Conservation (phyloP, 2,113 vertebrate species). For the Clarias batrachus region DNA sequence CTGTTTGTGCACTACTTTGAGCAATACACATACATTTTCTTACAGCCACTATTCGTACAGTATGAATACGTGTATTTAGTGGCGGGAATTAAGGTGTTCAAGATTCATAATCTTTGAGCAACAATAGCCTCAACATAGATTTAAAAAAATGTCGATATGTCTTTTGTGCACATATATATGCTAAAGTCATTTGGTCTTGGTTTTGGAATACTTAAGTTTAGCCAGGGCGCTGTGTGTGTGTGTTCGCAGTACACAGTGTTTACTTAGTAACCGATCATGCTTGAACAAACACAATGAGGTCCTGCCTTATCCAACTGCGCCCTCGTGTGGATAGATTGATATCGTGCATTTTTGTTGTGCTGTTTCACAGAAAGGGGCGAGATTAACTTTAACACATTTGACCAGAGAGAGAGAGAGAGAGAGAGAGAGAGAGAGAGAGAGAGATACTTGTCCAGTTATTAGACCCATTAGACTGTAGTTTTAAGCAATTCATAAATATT, state of each 20-base stretch:
- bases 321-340: conserved; percentile 23
- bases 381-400: background rate
- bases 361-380: background rate
- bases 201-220: too few relatives aligned
- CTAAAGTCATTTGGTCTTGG: too few relatives aligned
- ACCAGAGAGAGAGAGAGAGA: background rate
- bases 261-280: background rate
- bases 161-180: too few relatives aligned
- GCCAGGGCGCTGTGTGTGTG: background rate
- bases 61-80: background rate
- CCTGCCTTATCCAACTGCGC: conserved; percentile 1
- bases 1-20: background rate
- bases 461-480: background rate
- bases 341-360: background rate
- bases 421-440: background rate
- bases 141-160: background rate
- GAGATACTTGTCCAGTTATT: background rate
- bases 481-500: background rate
- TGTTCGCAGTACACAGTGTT: background rate
- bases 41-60: background rate
- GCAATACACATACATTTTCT: background rate
- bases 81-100: background rate
- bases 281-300: background rate
- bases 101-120: background rate
- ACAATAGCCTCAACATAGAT: background rate